phyloP scores from a whole-genome alignment of 2,797 vertebrate species.

The Lindbergichthys nudifrons region DNA sequence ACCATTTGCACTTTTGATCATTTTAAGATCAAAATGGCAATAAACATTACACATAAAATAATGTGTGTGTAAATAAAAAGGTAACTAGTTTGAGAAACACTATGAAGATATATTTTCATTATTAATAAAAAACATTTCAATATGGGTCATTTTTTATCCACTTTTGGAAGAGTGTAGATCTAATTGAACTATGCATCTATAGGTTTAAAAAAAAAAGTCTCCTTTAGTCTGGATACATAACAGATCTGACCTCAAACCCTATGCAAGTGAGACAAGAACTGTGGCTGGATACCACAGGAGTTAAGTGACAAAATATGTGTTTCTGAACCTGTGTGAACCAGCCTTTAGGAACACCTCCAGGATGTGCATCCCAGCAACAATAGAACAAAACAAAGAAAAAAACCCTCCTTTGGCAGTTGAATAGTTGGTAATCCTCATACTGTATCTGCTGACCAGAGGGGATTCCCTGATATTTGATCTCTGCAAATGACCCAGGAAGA shows the following conservation, averaged over 20 bases:
- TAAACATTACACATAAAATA: no score
- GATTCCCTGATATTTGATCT: slow-evolving; percentile 27
- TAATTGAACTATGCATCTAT: no score
- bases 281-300: background rate
- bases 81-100: background rate
- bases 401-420: background rate
- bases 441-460: slow-evolving; percentile 18
- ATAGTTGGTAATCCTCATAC: background rate
- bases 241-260: background rate
- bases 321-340: background rate
- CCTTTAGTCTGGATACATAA: background rate
- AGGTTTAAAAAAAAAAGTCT: no score
- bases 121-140: background rate
- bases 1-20: no score
- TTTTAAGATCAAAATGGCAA: no score
- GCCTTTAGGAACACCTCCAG: background rate
- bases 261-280: background rate
- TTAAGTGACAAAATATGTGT: background rate
- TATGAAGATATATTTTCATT: background rate
- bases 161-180: no score
- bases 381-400: background rate
- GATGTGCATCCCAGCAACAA: background rate
- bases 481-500: slow-evolving; percentile 15
- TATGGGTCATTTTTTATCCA: no score
- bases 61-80: background rate